phyloP scores from a whole-genome alignment of 2,888 invertebrate genomes.

The Polyommatus icarus region DNA sequence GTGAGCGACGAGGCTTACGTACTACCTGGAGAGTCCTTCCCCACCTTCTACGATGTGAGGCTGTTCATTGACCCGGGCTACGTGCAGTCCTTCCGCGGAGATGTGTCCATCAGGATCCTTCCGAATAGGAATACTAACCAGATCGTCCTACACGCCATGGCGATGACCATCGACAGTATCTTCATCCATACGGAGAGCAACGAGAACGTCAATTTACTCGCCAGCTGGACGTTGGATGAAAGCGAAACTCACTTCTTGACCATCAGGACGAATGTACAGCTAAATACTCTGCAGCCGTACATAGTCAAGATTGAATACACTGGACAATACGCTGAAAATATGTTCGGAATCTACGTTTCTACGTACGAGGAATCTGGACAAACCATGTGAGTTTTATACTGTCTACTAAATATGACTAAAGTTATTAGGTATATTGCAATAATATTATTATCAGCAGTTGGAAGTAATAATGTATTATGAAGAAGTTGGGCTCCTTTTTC shows the following conservation, averaged over 20 bases:
- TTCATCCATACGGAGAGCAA: constrained; percentile 47
- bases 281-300: constrained; percentile 65
- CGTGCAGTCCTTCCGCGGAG: constrained; percentile 64
- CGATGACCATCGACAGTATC: constrained; percentile 56
- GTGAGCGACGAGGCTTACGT: constrained; percentile 60
- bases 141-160: constrained; percentile 73
- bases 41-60: constrained; percentile 74
- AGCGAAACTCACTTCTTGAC: constrained; percentile 74
- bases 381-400: constrained; percentile 53
- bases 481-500: too few species aligned
- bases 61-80: constrained; percentile 70
- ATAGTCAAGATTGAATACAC: constrained; percentile 77
- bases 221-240: constrained; percentile 45
- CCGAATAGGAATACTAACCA: constrained; percentile 50
- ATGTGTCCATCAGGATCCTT: constrained; percentile 63
- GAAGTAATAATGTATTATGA: too few species aligned
- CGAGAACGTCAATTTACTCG: constrained; percentile 45
- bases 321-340: constrained; percentile 78
- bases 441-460: too few species aligned
- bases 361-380: constrained; percentile 61
- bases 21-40: constrained; percentile 76
- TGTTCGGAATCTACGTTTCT: constrained; percentile 84
- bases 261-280: constrained; percentile 57
- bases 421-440: too few species aligned
- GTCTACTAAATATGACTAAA: too few species aligned